phyloP scores from a whole-genome alignment of 2,113 vertebrate species.

The Oreochromis niloticus region DNA sequence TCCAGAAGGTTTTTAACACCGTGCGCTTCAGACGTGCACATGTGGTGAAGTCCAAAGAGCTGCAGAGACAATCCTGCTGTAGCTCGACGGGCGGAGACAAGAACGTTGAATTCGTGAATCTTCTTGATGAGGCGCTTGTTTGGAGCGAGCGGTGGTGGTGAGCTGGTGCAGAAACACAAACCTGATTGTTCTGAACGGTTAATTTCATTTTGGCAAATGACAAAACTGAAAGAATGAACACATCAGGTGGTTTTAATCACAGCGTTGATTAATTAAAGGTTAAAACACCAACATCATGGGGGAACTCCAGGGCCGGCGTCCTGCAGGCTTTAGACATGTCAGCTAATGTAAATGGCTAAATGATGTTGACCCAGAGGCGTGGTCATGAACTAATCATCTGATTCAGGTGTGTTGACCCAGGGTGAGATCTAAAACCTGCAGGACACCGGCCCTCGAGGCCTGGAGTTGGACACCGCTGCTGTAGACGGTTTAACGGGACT shows the following conservation, averaged over 20 bases:
- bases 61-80: not conserved
- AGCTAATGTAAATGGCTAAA: not conserved
- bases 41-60: not conserved
- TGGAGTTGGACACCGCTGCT: not conserved
- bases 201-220: not conserved
- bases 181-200: not conserved
- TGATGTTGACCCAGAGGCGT: not conserved
- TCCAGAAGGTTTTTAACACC: not conserved
- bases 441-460: fast-evolving
- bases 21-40: not conserved
- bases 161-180: not conserved
- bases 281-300: too few relatives aligned
- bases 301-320: not conserved
- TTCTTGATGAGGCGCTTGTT: not conserved
- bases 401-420: fast-evolving
- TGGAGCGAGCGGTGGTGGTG: not conserved
- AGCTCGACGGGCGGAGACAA: not conserved
- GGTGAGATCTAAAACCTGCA: not conserved
- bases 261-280: too few relatives aligned
- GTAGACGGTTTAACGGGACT: not conserved
- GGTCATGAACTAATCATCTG: not conserved
- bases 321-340: not conserved
- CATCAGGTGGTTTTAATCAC: not conserved
- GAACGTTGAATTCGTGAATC: fast-evolving
- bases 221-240: not conserved